phyloP scores from a whole-genome alignment of 35 echinoderm and acorn worm genomes.

The Anneissia japonica region DNA sequence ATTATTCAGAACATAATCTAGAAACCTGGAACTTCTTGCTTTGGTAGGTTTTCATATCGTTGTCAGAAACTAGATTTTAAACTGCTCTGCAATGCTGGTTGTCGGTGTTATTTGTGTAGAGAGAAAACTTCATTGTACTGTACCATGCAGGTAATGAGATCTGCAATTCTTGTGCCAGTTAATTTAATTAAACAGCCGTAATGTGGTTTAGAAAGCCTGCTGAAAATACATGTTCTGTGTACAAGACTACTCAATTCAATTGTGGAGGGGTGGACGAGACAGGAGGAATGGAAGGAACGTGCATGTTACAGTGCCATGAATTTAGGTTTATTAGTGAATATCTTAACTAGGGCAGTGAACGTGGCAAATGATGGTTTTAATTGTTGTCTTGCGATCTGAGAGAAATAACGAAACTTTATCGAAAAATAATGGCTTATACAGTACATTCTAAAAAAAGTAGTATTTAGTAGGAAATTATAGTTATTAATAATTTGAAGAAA shows the following conservation, averaged over 20 bases:
- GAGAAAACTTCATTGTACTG: background rate
- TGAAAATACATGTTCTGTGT: background rate
- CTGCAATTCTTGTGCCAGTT: background rate
- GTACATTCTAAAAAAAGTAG: too few relatives aligned
- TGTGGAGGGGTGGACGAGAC: background rate
- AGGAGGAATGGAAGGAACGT: background rate
- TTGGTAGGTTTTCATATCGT: too few relatives aligned
- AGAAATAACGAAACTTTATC: too few relatives aligned
- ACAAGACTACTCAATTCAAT: background rate
- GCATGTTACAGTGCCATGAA: background rate
- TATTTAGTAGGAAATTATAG: too few relatives aligned
- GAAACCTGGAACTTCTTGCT: too few relatives aligned
- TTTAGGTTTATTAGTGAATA: background rate
- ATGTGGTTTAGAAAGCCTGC: background rate
- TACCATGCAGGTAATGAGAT: background rate
- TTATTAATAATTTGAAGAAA: too few relatives aligned
- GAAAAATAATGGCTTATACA: too few relatives aligned
- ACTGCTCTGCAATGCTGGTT: too few relatives aligned
- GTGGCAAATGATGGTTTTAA: background rate
- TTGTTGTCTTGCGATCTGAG: too few relatives aligned
- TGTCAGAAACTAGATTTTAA: too few relatives aligned
- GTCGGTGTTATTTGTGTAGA: background rate
- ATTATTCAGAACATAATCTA: too few relatives aligned
- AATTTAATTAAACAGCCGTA: background rate
- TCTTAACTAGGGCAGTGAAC: background rate